Evolutionary conservation across 1,140 invertebrate genomes (phyloP).

Genomic region (Ostrea edulis): DNA sequence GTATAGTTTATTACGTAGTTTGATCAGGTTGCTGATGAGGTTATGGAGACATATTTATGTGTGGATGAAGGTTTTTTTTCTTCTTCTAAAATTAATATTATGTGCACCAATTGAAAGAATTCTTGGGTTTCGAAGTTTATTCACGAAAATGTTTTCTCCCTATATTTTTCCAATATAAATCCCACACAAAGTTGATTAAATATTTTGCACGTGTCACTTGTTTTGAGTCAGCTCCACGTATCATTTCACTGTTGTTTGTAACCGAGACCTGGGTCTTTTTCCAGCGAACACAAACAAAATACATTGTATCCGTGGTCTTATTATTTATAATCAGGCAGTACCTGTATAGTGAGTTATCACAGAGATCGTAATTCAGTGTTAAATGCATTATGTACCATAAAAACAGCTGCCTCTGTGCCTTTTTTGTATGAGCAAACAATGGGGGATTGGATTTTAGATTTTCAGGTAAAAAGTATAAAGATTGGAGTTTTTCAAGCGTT

Average conservation of each 20-base stretch:
- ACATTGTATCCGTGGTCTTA: conserved; percentile 3
- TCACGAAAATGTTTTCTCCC: too few species aligned
- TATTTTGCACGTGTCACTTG: neutral
- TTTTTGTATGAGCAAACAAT: conserved; percentile 28
- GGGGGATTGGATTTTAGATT: conserved; percentile 7
- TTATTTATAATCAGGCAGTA: conserved; percentile 34
- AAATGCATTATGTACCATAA: conserved; percentile 37
- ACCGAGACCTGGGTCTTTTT: neutral
- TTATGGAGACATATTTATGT: neutral
- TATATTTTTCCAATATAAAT: neutral
- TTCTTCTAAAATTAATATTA: too few species aligned
- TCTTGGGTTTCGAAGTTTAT: too few species aligned
- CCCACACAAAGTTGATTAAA: neutral
- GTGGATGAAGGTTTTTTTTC: too few species aligned
- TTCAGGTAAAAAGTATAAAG: conserved; percentile 20
- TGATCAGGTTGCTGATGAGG: neutral
- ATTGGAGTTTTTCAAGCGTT: conserved; percentile 28
- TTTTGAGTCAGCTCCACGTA: neutral
- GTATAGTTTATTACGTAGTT: neutral
- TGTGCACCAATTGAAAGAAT: too few species aligned
- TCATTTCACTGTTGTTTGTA: neutral
- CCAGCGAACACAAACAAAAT: neutral
- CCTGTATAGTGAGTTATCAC: conserved; percentile 31
- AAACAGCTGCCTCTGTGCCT: conserved; percentile 35
- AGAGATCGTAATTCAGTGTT: conserved; percentile 7